A percentile compares a stretch with the other conserved stretches of the same genome.
Evolutionary conservation across 2,888 invertebrate genomes (phyloP).

Genomic region (Anagyrus pseudococci): DNA sequence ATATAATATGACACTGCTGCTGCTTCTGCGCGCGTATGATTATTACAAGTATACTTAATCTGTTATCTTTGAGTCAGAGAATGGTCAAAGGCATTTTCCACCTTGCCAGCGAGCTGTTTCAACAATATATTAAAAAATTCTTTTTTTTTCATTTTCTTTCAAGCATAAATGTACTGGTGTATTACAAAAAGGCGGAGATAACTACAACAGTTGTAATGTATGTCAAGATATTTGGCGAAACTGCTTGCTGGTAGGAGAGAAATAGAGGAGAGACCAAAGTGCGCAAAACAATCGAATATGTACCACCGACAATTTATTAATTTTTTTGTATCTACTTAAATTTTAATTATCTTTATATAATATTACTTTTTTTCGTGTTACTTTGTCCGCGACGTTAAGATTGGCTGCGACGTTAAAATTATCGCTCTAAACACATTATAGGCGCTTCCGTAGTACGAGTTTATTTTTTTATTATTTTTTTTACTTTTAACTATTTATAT

Average conservation of each 20-base stretch:
- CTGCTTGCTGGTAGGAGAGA: slow-evolving; percentile 35
- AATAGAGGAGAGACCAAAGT: slow-evolving; percentile 35
- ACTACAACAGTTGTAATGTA: slow-evolving; percentile 26
- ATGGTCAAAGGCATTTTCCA: slow-evolving; percentile 50
- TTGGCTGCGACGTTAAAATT: slow-evolving; percentile 36
- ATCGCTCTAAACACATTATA: slow-evolving; percentile 46
- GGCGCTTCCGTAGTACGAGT: slow-evolving; percentile 49
- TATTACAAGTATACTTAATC: slow-evolving; percentile 45
- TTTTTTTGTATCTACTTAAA: slow-evolving; percentile 48
- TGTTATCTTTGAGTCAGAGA: slow-evolving; percentile 45
- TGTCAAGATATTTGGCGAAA: slow-evolving; percentile 22
- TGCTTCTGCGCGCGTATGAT: slow-evolving; percentile 20
- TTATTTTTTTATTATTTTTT: slow-evolving; percentile 22
- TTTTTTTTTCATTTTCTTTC: slow-evolving; percentile 29
- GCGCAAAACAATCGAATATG: slow-evolving; percentile 21
- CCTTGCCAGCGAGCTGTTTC: slow-evolving; percentile 37
- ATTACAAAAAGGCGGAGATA: slow-evolving; percentile 25
- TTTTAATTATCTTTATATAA: slow-evolving; percentile 41
- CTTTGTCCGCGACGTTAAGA: slow-evolving; percentile 34
- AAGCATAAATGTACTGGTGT: slow-evolving; percentile 32
- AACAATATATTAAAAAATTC: slow-evolving; percentile 28
- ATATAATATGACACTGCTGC: slow-evolving; percentile 51
- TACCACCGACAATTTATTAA: slow-evolving; percentile 44
- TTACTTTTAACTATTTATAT: slow-evolving; percentile 42
- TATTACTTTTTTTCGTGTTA: slow-evolving; percentile 43